A percentile compares a stretch with the other conserved stretches of the same genome.
These are phyloP conservation scores for Orthosia incerta DNA, from an alignment of 2,888 invertebrate species.

Conservation along the genomic window DNA sequence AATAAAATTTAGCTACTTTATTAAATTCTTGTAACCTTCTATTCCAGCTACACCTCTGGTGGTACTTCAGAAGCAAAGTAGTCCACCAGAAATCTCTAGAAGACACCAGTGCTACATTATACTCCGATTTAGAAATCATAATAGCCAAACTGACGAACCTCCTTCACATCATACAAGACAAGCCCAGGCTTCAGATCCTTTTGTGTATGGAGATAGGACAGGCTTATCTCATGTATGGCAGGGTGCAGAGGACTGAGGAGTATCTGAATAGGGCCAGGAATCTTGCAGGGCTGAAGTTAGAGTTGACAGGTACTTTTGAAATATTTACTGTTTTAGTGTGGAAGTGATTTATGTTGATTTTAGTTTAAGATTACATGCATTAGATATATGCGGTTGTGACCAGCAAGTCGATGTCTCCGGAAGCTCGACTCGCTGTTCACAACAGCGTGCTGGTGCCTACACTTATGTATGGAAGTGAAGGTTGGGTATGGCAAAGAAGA, in stretches of 20 bases:
- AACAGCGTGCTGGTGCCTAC: too few relatives aligned
- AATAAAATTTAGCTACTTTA: not conserved
- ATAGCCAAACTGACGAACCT: slow-evolving; percentile 86
- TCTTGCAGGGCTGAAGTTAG: slow-evolving; percentile 92
- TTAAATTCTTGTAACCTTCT: not conserved
- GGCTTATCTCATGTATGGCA: slow-evolving; percentile 94
- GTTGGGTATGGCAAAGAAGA: too few relatives aligned
- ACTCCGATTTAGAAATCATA: slow-evolving; percentile 90
- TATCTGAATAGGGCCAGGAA: slow-evolving; percentile 92
- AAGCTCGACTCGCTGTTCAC: too few relatives aligned
- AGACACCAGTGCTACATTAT: slow-evolving; percentile 93
- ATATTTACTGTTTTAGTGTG: not conserved
- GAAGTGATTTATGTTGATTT: not conserved
- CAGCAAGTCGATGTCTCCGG: too few relatives aligned
- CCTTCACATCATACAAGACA: slow-evolving; percentile 75
- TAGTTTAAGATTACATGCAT: not conserved
- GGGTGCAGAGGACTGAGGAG: slow-evolving; percentile 93
- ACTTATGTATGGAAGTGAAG: too few relatives aligned
- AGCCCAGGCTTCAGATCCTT: slow-evolving; percentile 82
- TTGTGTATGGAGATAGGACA: slow-evolving; percentile 91
- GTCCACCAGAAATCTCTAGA: slow-evolving; percentile 95
- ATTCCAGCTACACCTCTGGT: slow-evolving; percentile 91
- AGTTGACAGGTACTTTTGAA: slow-evolving; percentile 91
- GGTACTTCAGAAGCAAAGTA: slow-evolving; percentile 94
- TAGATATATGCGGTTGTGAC: too few relatives aligned